phyloP scores from a whole-genome alignment of 2,113 vertebrate genomes.

The Litocranius walleri region DNA sequence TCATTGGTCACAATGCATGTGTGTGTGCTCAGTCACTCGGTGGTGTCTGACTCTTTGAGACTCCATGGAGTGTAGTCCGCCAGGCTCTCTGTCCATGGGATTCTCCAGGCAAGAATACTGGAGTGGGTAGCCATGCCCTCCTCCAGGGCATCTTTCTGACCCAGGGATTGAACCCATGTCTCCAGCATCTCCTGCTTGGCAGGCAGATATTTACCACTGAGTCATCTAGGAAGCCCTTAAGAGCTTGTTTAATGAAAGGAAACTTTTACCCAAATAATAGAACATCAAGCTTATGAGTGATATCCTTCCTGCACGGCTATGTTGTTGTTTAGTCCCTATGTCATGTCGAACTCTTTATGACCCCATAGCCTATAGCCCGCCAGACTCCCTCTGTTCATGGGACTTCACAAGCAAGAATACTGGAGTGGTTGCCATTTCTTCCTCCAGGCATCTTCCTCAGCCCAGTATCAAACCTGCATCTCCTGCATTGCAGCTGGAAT shows the following conservation, averaged over 20 bases:
- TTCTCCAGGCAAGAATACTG: background rate
- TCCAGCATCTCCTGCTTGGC: background rate
- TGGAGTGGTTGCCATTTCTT: background rate
- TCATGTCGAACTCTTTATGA: background rate
- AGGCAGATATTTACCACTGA: background rate
- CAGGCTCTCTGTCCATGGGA: background rate
- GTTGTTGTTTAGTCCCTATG: background rate
- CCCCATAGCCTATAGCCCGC: background rate
- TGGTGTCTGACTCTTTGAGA: background rate
- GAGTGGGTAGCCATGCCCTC: background rate
- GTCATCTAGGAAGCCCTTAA: background rate
- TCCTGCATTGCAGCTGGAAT: background rate
- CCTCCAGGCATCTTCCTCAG: background rate
- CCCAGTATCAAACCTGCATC: background rate
- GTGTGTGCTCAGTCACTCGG: background rate
- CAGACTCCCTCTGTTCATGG: background rate
- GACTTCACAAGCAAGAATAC: background rate
- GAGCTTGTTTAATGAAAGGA: background rate
- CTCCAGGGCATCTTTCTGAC: background rate
- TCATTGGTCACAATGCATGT: background rate
- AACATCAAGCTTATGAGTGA: background rate
- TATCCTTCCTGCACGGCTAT: background rate
- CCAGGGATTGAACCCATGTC: background rate
- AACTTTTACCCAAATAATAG: background rate
- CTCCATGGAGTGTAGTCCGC: fast-evolving